A percentile compares a stretch with the other conserved stretches of the same genome.
These are phyloP conservation scores for Paragorgia papillata DNA, from an alignment of 92 coral and sea anemone species.

Conservation along the genomic window DNA sequence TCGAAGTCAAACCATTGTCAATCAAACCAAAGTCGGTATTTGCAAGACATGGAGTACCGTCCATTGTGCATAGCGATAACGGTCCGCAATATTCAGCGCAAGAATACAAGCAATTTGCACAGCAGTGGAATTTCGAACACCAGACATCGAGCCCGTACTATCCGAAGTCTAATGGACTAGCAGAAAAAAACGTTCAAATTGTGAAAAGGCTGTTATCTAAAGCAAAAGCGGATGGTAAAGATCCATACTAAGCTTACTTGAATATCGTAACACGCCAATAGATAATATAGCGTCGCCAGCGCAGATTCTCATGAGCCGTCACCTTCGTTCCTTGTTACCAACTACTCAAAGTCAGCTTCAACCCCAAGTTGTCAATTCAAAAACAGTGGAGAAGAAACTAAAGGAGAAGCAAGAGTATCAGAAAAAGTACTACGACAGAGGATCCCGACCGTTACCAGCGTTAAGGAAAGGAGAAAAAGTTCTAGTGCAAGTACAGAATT, in stretches of 20 bases:
- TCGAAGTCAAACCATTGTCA: conserved; percentile 28
- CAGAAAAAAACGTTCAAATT: conserved; percentile 32
- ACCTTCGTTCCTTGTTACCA: conserved; percentile 42
- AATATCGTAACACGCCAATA: conserved; percentile 49
- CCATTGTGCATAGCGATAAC: conserved; percentile 20
- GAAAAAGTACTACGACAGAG: conserved; percentile 38
- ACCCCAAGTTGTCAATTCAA: conserved; percentile 24
- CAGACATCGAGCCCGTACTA: conserved; percentile 27
- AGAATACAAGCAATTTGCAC: conserved; percentile 33
- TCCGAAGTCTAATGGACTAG: conserved; percentile 37
- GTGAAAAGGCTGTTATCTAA: conserved; percentile 35
- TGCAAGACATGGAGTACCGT: conserved; percentile 44
- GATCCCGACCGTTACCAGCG: conserved; percentile 43
- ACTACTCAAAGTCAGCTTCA: conserved; percentile 28
- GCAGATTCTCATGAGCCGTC: conserved; percentile 49
- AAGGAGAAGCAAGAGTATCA: conserved; percentile 37
- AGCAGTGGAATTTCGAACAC: conserved; percentile 39
- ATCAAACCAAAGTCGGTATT: conserved; percentile 47
- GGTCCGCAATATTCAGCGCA: conserved; percentile 32
- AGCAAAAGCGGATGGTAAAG: conserved; percentile 40
- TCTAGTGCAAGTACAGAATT: conserved; percentile 39
- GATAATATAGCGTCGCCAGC: conserved; percentile 45
- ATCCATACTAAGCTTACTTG: conserved; percentile 52
- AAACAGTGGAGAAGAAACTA: conserved; percentile 15
- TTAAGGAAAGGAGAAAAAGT: conserved; percentile 45